Evolutionary conservation across 2,797 vertebrate genomes (phyloP), one percentile per base, ranked within the genome.

Genomic region (Enteromius anoplus): DNA sequence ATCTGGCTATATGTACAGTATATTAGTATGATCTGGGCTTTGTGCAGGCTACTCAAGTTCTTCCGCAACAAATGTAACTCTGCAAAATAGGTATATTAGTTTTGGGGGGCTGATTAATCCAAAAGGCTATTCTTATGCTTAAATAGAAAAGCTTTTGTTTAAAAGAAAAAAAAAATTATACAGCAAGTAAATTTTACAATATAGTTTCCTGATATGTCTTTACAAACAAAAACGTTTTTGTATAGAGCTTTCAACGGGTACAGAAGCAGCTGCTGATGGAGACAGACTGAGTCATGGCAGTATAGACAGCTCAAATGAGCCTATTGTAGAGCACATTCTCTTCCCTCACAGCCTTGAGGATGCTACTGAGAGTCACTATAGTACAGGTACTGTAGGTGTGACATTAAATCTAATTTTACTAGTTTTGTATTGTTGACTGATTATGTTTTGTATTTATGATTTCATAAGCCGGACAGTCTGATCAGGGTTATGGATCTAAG

Each of bases 401-500:
- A 78, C 8, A 66, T 65, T 78, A 23, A 12, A 14, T 53, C 15
- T 14, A 8, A 37, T 73, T 55, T 2, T 49, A 12, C 15, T 34
- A 69, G 23, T 77, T 58, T 58, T 3, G 26, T 69, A 40, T 40
- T 29, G 15, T 15, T 29, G 17, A 69, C 5, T 11, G n/a, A 26
- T 6, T 23, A 14, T 69, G 3, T 19, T 23, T 49, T 78, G 60
- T 85, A 58, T 85, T 45, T 62, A 6, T 80, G 42, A 77, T 26
- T 10, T 77, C 15, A 58, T 37, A 91, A 98, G 97, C 95, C 5
- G 93, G 91, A 82, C 97, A 96, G 88, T 97, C 95, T 68, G 96
- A 97, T 91, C 97, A 97, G 87, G 96, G 96, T 87, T 98, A 96
- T 1, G 96, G 95, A 78, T 97, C 96, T 8, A 99, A 98, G 89